phyloP scores from a whole-genome alignment of 2,888 invertebrate species.

The Melipona bicolor region DNA sequence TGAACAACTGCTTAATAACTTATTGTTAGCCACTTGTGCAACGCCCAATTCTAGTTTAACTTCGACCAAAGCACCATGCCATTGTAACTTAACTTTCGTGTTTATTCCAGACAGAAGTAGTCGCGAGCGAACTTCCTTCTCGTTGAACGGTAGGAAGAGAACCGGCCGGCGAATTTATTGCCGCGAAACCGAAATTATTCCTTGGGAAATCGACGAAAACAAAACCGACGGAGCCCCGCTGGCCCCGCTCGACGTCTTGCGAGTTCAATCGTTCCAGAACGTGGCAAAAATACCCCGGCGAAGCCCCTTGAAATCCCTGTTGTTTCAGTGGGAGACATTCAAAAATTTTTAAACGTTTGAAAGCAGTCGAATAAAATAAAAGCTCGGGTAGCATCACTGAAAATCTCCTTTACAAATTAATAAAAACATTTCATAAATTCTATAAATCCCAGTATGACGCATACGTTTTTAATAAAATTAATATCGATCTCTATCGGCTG shows the following conservation, averaged over 20 bases:
- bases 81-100: slow-evolving; percentile 65
- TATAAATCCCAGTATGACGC: too few relatives aligned
- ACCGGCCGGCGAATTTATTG: slow-evolving; percentile 50
- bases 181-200: slow-evolving; percentile 46
- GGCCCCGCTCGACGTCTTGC: neutral
- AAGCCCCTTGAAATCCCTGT: neutral
- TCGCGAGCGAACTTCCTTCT: slow-evolving; percentile 32
- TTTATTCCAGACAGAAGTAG: slow-evolving; percentile 56
- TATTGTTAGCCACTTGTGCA: slow-evolving; percentile 75
- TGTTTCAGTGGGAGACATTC: neutral
- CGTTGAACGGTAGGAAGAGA: slow-evolving; percentile 31
- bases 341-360: neutral
- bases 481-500: neutral
- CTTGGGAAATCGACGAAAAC: slow-evolving; percentile 6
- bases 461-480: neutral
- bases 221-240: neutral
- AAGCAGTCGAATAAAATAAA: neutral
- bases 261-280: neutral
- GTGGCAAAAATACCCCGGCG: neutral
- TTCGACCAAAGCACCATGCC: slow-evolving; percentile 63
- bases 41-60: slow-evolving; percentile 75
- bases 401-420: neutral
- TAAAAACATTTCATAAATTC: neutral
- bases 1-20: slow-evolving; percentile 79
- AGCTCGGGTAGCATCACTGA: too few relatives aligned